A percentile compares a stretch with the other conserved stretches of the same genome.
phyloP scores from a whole-genome alignment of 2,888 invertebrate genomes.

The Tetramorium bicarinatum region DNA sequence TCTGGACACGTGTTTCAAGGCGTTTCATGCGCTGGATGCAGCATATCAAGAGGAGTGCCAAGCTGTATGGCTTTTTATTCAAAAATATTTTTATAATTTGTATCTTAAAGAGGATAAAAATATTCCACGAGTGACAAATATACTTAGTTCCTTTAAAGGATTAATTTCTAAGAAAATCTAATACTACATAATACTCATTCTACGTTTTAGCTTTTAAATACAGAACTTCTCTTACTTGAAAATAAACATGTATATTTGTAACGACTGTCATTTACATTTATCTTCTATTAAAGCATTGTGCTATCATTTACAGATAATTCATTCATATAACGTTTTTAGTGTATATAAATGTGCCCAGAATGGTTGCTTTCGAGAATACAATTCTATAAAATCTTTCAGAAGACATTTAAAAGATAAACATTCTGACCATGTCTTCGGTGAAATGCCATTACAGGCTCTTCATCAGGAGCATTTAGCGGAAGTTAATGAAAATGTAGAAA shows the following conservation, averaged over 20 bases:
- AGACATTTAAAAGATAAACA: constrained; percentile 26
- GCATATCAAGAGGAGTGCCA: neutral
- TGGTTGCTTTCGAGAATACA: constrained; percentile 10
- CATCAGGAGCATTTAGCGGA: constrained; percentile 9
- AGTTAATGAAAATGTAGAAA: constrained; percentile 14
- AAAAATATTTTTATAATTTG: constrained; percentile 15
- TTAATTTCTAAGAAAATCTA: neutral
- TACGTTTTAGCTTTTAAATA: neutral
- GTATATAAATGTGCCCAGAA: constrained; percentile 17
- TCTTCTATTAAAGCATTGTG: constrained; percentile 3
- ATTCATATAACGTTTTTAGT: constrained; percentile 34
- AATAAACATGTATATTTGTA: constrained; percentile 17
- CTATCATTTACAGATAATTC: constrained; percentile 14
- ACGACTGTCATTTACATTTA: neutral
- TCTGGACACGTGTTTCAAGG: constrained; percentile 1
- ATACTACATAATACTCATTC: neutral
- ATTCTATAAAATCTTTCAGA: constrained; percentile 22
- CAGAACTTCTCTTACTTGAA: neutral
- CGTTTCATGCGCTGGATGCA: neutral
- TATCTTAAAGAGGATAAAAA: neutral
- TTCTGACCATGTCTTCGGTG: neutral
- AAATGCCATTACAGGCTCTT: neutral
- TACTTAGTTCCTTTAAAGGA: constrained; percentile 5
- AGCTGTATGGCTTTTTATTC: neutral
- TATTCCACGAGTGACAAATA: neutral